Evolutionary conservation across 2,888 invertebrate genomes (phyloP).

Genomic region (Hypomecis punctinalis): DNA sequence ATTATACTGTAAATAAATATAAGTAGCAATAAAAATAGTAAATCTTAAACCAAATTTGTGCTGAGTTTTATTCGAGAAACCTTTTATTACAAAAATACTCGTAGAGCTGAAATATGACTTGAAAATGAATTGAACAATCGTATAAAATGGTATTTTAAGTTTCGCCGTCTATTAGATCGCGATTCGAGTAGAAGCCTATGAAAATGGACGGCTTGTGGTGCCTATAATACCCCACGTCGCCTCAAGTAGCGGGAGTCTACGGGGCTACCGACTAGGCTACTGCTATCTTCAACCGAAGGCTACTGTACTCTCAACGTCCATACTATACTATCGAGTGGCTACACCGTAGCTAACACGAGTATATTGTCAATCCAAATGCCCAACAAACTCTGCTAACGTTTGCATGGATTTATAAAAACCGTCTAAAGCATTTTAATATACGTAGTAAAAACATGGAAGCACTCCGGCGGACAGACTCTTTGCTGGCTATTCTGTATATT

Average conservation of each 20-base stretch:
- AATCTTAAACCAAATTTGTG: constrained; percentile 40
- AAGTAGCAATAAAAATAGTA: constrained; percentile 39
- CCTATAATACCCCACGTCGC: constrained; percentile 48
- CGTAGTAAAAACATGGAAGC: constrained; percentile 83
- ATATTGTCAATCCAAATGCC: constrained; percentile 76
- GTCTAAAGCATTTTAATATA: constrained; percentile 74
- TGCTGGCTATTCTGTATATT: constrained; percentile 67
- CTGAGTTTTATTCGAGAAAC: constrained; percentile 31
- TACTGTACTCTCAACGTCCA: constrained; percentile 38
- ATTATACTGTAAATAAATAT: constrained; percentile 37
- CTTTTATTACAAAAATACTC: constrained; percentile 39
- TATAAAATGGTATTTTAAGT: constrained; percentile 6
- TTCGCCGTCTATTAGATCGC: constrained; percentile 6
- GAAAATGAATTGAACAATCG: no score
- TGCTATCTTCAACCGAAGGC: constrained; percentile 8
- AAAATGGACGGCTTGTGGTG: constrained; percentile 60
- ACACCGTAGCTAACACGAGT: constrained; percentile 53
- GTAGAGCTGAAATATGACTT: no score
- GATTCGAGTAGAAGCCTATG: constrained; percentile 44
- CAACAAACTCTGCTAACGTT: constrained; percentile 59
- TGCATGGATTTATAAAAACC: constrained; percentile 70
- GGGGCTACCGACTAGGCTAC: constrained; percentile 38
- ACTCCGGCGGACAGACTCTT: constrained; percentile 83
- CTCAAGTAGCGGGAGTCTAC: constrained; percentile 44
- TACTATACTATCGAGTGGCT: constrained; percentile 41